These are phyloP conservation scores for Rhyacophila brunnea DNA, from an alignment of 1,140 invertebrate species.

Conservation along the genomic window DNA sequence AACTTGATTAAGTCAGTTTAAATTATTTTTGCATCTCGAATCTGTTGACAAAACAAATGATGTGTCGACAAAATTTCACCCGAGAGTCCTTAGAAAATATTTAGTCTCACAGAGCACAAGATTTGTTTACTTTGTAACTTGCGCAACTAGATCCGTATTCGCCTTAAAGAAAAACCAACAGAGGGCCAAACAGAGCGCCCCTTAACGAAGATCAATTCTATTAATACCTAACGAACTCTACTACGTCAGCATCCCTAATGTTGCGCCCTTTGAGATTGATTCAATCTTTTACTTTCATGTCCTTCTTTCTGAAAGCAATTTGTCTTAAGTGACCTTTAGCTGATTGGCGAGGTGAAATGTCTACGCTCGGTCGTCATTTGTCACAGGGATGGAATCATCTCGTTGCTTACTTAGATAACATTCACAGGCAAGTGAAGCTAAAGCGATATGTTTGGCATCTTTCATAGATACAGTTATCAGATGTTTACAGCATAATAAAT, in stretches of 20 bases:
- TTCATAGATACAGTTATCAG: too few species aligned
- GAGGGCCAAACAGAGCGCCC: conserved; percentile 8
- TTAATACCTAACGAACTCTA: conserved; percentile 34
- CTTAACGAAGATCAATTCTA: conserved; percentile 30
- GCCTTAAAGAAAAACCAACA: not conserved
- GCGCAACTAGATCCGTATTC: not conserved
- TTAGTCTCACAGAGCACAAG: too few species aligned
- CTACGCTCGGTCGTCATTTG: conserved; percentile 29
- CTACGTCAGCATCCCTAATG: conserved; percentile 32
- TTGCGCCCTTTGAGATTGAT: conserved; percentile 29
- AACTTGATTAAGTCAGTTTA: too few species aligned
- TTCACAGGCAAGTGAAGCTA: too few species aligned
- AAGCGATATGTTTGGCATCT: too few species aligned
- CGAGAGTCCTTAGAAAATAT: too few species aligned
- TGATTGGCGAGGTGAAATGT: conserved; percentile 34
- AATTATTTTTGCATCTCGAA: too few species aligned
- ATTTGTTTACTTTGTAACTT: too few species aligned
- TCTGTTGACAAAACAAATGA: too few species aligned
- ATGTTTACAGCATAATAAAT: too few species aligned
- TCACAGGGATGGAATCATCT: conserved; percentile 15
- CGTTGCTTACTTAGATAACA: too few species aligned
- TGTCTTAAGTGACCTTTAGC: conserved; percentile 34
- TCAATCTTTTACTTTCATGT: conserved; percentile 34
- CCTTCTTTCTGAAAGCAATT: conserved; percentile 26
- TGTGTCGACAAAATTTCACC: too few species aligned